phyloP scores from a whole-genome alignment of 2,797 vertebrate species.

The Steatocranus sp. region DNA sequence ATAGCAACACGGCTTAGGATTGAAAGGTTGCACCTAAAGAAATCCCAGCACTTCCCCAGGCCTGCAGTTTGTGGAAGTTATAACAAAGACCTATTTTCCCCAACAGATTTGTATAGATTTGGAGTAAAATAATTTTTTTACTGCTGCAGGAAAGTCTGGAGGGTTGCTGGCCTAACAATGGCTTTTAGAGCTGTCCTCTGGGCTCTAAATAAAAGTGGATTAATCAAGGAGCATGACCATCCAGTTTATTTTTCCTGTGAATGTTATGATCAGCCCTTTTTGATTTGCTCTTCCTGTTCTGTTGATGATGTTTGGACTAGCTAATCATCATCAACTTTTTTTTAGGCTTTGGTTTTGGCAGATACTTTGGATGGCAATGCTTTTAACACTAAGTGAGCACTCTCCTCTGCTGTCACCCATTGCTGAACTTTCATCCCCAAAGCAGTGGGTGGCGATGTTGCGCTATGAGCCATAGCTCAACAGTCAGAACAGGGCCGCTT shows the following conservation, averaged over 20 bases:
- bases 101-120: not conserved
- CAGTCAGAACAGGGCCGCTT: not conserved
- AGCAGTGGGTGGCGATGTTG: conserved; percentile 41
- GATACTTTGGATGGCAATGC: conserved; percentile 78
- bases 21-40: not conserved
- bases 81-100: not conserved
- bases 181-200: not conserved
- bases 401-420: not conserved
- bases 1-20: accelerated
- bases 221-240: not conserved
- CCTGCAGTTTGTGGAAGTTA: not conserved
- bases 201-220: not conserved
- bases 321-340: conserved; percentile 17
- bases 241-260: not conserved
- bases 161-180: not conserved
- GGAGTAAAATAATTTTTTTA: accelerated
- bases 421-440: not conserved
- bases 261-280: not conserved
- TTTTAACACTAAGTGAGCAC: conserved; percentile 75
- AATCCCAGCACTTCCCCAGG: not conserved
- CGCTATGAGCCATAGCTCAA: not conserved
- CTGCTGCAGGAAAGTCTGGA: not conserved
- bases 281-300: not conserved
- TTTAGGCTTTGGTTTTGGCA: conserved; percentile 86
- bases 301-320: not conserved